These are phyloP conservation scores for Cotesia congregata DNA, from an alignment of 2,888 invertebrate genomes.

Conservation along the genomic window DNA sequence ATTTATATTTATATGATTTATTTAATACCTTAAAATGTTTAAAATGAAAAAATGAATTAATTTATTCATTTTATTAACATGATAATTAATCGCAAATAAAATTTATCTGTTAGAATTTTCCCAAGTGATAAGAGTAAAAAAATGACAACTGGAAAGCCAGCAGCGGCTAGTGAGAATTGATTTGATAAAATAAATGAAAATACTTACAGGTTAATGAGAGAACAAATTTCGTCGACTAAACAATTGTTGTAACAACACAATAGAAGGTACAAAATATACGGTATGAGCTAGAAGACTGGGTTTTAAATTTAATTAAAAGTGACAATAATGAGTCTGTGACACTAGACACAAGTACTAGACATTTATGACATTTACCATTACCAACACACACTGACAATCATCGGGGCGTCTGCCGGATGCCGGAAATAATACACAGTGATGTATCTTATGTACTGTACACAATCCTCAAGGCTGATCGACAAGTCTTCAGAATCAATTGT, in stretches of 20 bases:
- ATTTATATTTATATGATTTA: background rate
- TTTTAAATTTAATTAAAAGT: background rate
- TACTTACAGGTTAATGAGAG: constrained; percentile 17
- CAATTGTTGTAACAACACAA: background rate
- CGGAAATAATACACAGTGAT: constrained; percentile 43
- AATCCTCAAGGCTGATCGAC: background rate
- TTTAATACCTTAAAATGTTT: background rate
- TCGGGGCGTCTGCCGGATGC: constrained; percentile 53
- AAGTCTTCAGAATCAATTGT: background rate
- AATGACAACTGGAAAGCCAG: constrained; percentile 41
- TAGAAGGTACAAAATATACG: background rate
- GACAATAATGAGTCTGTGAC: background rate
- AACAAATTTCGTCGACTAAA: background rate
- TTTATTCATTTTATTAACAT: background rate
- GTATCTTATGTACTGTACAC: background rate
- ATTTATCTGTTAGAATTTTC: constrained; percentile 44
- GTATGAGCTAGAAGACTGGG: background rate
- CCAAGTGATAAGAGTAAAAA: constrained; percentile 9
- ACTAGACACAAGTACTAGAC: background rate
- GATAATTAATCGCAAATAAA: background rate
- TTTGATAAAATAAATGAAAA: constrained; percentile 11
- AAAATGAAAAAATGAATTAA: background rate
- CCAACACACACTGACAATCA: constrained; percentile 24
- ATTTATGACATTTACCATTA: background rate
- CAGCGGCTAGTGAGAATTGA: constrained; percentile 47